These are phyloP conservation scores for Palythoa grandis DNA, from an alignment of 92 coral and sea anemone genomes.

Conservation along the genomic window DNA sequence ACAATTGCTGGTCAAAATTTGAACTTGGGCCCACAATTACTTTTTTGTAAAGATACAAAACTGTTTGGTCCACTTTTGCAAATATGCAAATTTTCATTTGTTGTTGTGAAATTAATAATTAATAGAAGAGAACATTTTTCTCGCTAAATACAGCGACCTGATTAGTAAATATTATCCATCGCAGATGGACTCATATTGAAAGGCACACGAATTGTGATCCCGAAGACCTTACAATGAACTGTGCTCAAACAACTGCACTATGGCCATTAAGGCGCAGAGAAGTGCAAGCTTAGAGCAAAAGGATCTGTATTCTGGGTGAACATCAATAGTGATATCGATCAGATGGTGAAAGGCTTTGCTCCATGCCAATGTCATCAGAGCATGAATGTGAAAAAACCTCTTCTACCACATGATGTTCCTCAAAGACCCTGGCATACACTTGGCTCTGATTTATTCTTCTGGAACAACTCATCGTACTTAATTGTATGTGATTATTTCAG, in stretches of 20 bases:
- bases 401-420: constrained; percentile 60
- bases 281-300: constrained; percentile 63
- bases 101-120: no score
- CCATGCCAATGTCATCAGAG: constrained; percentile 72
- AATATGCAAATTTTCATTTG: no score
- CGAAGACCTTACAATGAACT: constrained; percentile 44
- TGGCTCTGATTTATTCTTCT: constrained; percentile 58
- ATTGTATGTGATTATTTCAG: constrained; percentile 65
- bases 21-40: no score
- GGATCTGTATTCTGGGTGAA: constrained; percentile 72
- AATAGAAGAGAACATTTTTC: no score
- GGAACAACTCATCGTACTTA: constrained; percentile 65
- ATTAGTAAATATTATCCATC: neutral
- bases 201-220: constrained; percentile 48
- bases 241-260: constrained; percentile 55
- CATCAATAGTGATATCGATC: constrained; percentile 59
- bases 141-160: no score
- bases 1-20: no score
- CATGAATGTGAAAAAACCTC: constrained; percentile 70
- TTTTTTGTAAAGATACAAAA: no score
- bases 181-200: constrained; percentile 59
- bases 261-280: constrained; percentile 60
- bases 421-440: constrained; percentile 62
- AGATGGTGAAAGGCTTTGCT: constrained; percentile 56
- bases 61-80: no score